Base-by-base conservation (phyloP, 2,888 invertebrate genomes). In the Parapristionchus giblindavisi region DNA sequence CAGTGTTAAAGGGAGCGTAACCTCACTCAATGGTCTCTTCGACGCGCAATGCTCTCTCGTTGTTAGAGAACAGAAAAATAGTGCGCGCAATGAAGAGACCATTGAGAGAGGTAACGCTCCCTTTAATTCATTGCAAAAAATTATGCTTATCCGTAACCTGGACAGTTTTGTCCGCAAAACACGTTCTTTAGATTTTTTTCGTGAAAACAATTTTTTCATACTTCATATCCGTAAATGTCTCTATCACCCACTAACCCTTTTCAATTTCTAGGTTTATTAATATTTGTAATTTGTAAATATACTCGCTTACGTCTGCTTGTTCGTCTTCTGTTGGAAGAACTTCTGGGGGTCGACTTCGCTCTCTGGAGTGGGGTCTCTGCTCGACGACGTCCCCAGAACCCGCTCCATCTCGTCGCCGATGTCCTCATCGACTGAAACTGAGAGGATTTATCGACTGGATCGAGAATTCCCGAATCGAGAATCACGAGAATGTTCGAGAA, bases 341-440 rank as follows among this genome's bases (percentile, higher is more conserved):
- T 32, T 43, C 29, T 0, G 63, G 61, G 1, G 63, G 63, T 17
- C 43, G 43, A 3, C n/a, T n/a, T 38, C 40, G 43, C 43, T 17
- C 40, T 40, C 63, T 63, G 38, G 27, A 27, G 63, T 6, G 63
- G 24, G 63, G 56, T 29, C 27, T 29, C 56, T 5, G 3, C 56
- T 56, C 21, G 56, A 29, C 27, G 5, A 29, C 36, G 21, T n/a
- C n/a, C 75, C 75, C 38, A 75, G 54, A n/a, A 75, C 75, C 17
- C 75, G 52, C 32, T 54, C 29, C 2, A 75, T 51, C 54, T 75
- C 72, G 27, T 74, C 66, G 24, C 75, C 61, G 36, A 63, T 38
- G 60, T 73, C 75, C 40, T 54, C 70, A 40, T 76, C 63, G 34
- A 70, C 76, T 76, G 34, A 27, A 70, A 38, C 56, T 58, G 27